Evolutionary conservation across 2,113 vertebrate species (phyloP).

Genomic region (Scopus umbretta): DNA sequence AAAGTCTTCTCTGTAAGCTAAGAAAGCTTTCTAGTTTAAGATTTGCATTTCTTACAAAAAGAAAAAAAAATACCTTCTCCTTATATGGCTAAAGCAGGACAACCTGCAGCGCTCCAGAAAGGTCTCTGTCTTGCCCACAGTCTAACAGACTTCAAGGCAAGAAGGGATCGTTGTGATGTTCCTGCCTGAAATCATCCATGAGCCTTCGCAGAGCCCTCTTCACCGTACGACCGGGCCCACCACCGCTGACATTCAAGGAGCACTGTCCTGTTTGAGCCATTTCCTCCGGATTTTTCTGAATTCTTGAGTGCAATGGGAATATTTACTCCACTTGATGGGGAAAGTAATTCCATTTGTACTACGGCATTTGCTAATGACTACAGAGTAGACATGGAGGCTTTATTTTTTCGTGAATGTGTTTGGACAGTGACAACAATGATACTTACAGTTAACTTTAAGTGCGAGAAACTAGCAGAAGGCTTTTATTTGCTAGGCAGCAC

Average conservation of each 20-base stretch:
- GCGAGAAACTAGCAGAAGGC: background rate
- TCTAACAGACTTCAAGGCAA: background rate
- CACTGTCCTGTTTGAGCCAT: background rate
- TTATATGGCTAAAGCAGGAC: background rate
- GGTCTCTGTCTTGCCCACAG: background rate
- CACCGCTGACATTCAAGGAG: background rate
- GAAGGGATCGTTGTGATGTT: background rate
- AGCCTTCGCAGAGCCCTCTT: background rate
- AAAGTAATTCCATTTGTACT: background rate
- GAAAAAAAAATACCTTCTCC: background rate
- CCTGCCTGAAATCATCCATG: background rate
- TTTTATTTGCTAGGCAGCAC: background rate
- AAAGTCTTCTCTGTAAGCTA: background rate
- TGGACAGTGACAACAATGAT: background rate
- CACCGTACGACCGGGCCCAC: rapidly evolving
- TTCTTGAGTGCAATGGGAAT: background rate
- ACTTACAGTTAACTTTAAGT: background rate
- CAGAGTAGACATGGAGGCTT: background rate
- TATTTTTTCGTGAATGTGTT: too few relatives aligned
- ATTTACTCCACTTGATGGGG: background rate
- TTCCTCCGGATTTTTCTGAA: background rate
- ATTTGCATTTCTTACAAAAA: background rate
- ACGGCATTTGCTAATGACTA: background rate
- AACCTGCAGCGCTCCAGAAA: background rate
- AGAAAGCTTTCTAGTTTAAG: background rate